Evolutionary conservation across 2,113 vertebrate genomes (phyloP).

Genomic region (Sturnira hondurensis): DNA sequence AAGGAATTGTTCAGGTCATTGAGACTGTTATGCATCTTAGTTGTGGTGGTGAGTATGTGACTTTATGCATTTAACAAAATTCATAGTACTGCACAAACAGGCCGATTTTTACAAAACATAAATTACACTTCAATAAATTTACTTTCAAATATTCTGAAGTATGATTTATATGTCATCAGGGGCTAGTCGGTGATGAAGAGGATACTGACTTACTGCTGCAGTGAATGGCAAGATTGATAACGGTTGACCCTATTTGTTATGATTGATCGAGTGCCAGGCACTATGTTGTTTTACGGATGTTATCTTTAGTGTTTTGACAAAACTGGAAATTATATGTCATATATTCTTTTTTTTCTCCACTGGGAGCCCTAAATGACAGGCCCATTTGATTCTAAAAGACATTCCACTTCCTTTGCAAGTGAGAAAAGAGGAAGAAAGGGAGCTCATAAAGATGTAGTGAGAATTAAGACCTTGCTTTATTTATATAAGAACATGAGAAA

Average conservation of each 20-base stretch:
- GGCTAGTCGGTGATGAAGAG: not conserved
- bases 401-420: not conserved
- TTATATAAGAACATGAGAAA: not conserved
- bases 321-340: not conserved
- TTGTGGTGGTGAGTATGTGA: not conserved
- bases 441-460: not conserved
- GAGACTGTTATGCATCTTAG: not conserved
- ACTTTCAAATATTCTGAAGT: not conserved
- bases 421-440: not conserved
- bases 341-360: not conserved
- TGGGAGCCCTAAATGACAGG: not conserved
- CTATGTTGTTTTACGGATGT: not conserved
- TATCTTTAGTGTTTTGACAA: not conserved
- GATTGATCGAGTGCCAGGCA: not conserved
- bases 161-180: not conserved
- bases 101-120: not conserved
- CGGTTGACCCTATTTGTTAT: not conserved
- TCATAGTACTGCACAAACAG: not conserved
- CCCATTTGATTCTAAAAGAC: not conserved
- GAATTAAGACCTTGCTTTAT: not conserved
- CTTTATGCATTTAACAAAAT: not conserved
- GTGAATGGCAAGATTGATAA: not conserved
- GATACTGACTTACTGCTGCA: not conserved
- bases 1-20: not conserved
- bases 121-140: not conserved